Evolutionary conservation across 2,888 invertebrate species (phyloP).

Genomic region (Chironomus riparius): DNA sequence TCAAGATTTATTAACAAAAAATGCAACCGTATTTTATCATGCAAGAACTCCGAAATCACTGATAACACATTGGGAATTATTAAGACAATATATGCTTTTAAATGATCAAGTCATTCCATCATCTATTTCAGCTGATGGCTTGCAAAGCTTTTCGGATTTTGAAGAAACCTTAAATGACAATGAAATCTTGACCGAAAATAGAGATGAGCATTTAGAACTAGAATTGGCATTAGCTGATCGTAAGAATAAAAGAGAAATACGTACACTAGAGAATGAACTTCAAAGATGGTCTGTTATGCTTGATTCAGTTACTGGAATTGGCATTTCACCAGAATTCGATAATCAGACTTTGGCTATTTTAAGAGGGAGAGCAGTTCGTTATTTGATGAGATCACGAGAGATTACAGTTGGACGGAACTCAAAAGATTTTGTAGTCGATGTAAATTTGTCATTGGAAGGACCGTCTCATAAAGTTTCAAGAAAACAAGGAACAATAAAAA

Average conservation of each 20-base stretch:
- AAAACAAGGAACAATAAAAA: slow-evolving; percentile 80
- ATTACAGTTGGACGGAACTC: slow-evolving; percentile 88
- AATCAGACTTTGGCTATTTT: slow-evolving; percentile 88
- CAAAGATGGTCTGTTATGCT: slow-evolving; percentile 88
- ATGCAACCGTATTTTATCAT: slow-evolving; percentile 78
- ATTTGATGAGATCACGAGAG: slow-evolving; percentile 89
- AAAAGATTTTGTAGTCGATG: slow-evolving; percentile 82
- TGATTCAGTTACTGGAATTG: slow-evolving; percentile 77
- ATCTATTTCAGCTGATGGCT: slow-evolving; percentile 49
- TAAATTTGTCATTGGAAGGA: slow-evolving; percentile 87
- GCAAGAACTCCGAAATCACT: slow-evolving; percentile 79
- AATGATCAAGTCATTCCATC: slow-evolving; percentile 73
- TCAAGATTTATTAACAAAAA: slow-evolving; percentile 71
- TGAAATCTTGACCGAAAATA: slow-evolving; percentile 64
- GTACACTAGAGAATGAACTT: slow-evolving; percentile 79
- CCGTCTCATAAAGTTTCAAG: slow-evolving; percentile 90
- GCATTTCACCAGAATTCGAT: slow-evolving; percentile 75
- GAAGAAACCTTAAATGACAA: slow-evolving; percentile 81
- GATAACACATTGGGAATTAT: slow-evolving; percentile 81
- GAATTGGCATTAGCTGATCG: slow-evolving; percentile 68
- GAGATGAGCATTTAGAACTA: slow-evolving; percentile 71
- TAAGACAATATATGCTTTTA: slow-evolving; percentile 84
- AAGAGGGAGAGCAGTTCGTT: slow-evolving; percentile 82
- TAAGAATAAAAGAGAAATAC: slow-evolving; percentile 73
- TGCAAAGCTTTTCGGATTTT: slow-evolving; percentile 78